A percentile compares a stretch with the other conserved stretches of the same genome.
Conservation (phyloP, 2,113 vertebrate species). For the Hippocampus zosterae region DNA sequence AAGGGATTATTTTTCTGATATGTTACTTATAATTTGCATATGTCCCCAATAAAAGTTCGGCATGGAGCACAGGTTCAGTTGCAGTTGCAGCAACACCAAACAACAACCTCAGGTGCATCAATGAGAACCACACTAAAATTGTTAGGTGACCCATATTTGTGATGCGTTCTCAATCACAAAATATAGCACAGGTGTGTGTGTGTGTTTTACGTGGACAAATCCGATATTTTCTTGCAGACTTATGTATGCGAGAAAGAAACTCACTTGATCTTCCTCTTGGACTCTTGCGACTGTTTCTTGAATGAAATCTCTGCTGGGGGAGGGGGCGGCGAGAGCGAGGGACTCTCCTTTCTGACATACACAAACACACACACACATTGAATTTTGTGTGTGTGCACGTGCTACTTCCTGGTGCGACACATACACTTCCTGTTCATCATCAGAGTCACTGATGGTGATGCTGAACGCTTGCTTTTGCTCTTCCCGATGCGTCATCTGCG, state of each 20-base stretch:
- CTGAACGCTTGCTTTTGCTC: accelerated
- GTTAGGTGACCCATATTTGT: too few relatives aligned
- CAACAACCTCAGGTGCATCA: too few relatives aligned
- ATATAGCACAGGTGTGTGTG: not conserved
- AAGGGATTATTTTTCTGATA: too few relatives aligned
- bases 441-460: conserved; percentile 52
- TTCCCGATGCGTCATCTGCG: conserved; percentile 11
- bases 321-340: conserved; percentile 56
- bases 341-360: conserved; percentile 26
- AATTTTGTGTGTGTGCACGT: not conserved
- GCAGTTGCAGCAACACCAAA: too few relatives aligned
- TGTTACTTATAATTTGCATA: too few relatives aligned
- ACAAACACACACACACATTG: not conserved
- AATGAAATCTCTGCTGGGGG: conserved; percentile 38
- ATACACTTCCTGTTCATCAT: conserved; percentile 48
- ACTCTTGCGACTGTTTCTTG: conserved; percentile 38
- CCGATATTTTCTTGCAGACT: not conserved
- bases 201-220: too few relatives aligned
- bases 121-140: too few relatives aligned
- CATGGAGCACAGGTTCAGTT: too few relatives aligned
- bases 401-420: conserved; percentile 10
- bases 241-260: not conserved
- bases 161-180: too few relatives aligned
- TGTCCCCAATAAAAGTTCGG: too few relatives aligned
- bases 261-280: conserved; percentile 54